Conservation (phyloP, 1,140 invertebrate species). For the Branchinecta lindahli region DNA sequence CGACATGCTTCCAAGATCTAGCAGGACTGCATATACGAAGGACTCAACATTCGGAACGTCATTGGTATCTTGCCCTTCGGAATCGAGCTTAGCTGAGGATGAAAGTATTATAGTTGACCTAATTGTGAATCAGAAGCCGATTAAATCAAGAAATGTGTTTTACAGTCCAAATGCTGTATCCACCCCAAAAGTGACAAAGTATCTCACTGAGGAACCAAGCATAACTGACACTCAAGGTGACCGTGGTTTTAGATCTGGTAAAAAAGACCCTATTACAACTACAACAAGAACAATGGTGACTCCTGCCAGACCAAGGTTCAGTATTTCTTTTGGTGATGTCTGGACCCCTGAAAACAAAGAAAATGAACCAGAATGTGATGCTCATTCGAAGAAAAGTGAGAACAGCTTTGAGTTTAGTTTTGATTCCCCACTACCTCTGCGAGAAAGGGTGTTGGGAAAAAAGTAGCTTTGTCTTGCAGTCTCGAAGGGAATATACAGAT, state of each 20-base stretch:
- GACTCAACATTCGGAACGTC: too few relatives aligned
- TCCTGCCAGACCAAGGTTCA: background rate
- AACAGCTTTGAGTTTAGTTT: background rate
- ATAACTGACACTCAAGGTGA: too few relatives aligned
- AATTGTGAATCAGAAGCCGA: background rate
- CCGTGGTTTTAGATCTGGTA: too few relatives aligned
- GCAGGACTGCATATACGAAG: too few relatives aligned
- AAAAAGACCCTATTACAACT: background rate
- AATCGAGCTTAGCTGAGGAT: background rate
- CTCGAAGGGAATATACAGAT: too few relatives aligned
- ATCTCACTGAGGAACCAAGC: background rate
- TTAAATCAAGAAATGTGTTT: too few relatives aligned
- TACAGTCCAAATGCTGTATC: background rate
- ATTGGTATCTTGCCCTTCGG: too few relatives aligned
- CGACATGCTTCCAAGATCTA: too few relatives aligned
- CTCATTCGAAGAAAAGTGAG: background rate
- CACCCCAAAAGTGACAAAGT: background rate
- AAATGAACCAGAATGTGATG: background rate
- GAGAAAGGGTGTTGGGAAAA: background rate
- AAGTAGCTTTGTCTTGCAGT: too few relatives aligned
- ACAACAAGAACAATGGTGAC: background rate
- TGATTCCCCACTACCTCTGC: background rate
- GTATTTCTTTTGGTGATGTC: background rate
- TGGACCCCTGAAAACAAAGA: background rate
- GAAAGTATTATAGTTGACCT: background rate